Base-by-base conservation (phyloP, 1,140 invertebrate genomes). In the Achatina immaculata region DNA sequence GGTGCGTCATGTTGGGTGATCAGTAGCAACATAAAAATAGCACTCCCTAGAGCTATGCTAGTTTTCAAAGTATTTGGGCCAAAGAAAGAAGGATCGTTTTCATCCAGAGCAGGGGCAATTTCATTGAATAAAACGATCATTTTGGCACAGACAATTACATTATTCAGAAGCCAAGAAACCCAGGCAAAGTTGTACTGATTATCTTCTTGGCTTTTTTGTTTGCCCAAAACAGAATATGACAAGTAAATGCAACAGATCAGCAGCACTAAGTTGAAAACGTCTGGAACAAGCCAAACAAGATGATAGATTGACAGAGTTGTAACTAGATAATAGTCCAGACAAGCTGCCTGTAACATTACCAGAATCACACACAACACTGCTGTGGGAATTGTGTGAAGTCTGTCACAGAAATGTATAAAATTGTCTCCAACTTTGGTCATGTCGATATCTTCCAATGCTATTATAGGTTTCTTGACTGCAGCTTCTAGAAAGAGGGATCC, bases 1-100 rank as follows among this genome's bases (percentile, higher is more conserved):
- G 68, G 68, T 9, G 68, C 68, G 68, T 69, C 68, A 19, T 69
- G 68, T 43, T 69, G 93, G 74, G 91, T 91, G 79, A 92, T 91
- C 4, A 94, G 90, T 7, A 94, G 85, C 24, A 94, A 86, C 3
- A 93, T 81, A 83, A 94, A 94, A 6, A 94, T 86, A 55, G 93
- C 85, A 7, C 91, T 90, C 14, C 92, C 86, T 3, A 92, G 78
- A 42, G 91, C 92, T 34, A 94, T 90, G 14, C 87, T 87, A 24
- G 93, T 85, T 86, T 93, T 93, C 24, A 94, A 86, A 6, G 93
- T 84, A 74, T 93, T 92, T 36, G 93, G 92, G 36, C 93, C 92
- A 87, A 93, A 93, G 45, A 90, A 85, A 42, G 92, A 87, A 31
- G 91, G 83, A 58, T 86, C 84, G 38, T 87, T 80, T n/a, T 74